Evolutionary conservation across 2,888 invertebrate genomes (phyloP), one percentile per base, ranked within the genome.

Genomic region (Cantharis rufa): DNA sequence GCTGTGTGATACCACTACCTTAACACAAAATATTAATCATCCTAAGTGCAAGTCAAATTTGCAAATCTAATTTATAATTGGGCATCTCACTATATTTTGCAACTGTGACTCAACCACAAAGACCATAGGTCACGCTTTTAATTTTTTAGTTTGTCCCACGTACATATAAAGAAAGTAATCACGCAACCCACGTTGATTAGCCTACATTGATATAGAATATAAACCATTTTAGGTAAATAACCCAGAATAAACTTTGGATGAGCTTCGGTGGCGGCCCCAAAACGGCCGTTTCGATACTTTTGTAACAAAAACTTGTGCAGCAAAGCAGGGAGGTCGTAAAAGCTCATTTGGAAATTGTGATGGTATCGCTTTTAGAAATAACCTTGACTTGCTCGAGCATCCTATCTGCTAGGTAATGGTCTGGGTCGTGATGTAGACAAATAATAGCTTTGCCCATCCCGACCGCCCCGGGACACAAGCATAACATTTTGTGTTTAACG

Each of bases 341-440:
- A 61, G 64, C 64, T 32, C 61, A 70, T 70, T 71, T 32, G 48
- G 70, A 62, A 18, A 28, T 15, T 21, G 66, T 18, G 32, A 64
- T 76, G 73, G 70, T 62, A 77, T 62, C 68, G 68, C 79, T 77
- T 78, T 73, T 72, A 69, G 71, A 74, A 69, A 72, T 75, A 82
- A 81, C 82, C 82, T 82, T 82, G 82, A 82, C 79, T 80, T 79
- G 80, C 78, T 77, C 77, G 78, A 78, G 78, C 28, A 66, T 21
- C 24, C 64, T 63, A 80, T 73, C 75, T 70, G 78, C 76, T 74
- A 77, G 77, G 78, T 82, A 82, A 82, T 82, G 81, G 81, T 80
- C 77, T 79, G 80, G 73, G 80, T 82, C 82, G 79, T 81, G 81
- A 80, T 80, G 80, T 80, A 69, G 75, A 77, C 78, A 75, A 76